Base-by-base conservation (phyloP, 2,888 invertebrate genomes). In the Emmelina monodactyla region DNA sequence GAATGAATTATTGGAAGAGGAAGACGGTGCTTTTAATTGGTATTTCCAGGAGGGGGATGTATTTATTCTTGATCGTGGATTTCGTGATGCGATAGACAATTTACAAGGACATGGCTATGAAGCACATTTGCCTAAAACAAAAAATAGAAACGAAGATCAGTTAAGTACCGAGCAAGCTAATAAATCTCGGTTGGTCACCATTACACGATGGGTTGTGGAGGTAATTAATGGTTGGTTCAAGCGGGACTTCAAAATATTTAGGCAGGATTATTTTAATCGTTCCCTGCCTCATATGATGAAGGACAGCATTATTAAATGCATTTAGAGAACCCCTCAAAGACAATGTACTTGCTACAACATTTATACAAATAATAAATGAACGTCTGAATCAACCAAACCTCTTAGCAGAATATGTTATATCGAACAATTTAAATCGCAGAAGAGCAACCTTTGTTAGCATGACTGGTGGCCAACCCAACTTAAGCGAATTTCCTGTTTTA, bases 111-210 rank as follows among this genome's bases (percentile, higher is more conserved):
- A 25, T 33, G 33, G 25, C 6, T 33, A 33, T 22, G 25, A 25
- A 14, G 14, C 33, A 22, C 31, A 31, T 14, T 22, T 35, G 28
- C 35, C 31, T 35, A 31, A 22, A 13, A 33, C 32, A 9, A 28
- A 29, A 22, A 28, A 29, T 16, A 29, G 29, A 22, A 25, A 30
- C 11, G 22, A 33, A 32, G 33, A 22, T 13, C 35, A 37, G 31
- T 19, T 41, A 7, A 34, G 37, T 2, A 41, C 39, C 9, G 30
- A 11, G 7, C 32, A 38, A 16, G 40, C 38, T 16, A 38, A 42
- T 35, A 38, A 40, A 31, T 37, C 38, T 2, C 34, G 42, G 19
- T 28, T 31, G 25, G 38, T 42, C 16, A 42, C 40, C 33, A 35
- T 38, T 13, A 35, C 32, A 3, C 30, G 39, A 14, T 37, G 37